A percentile compares a stretch with the other conserved stretches of the same genome.
Evolutionary conservation across 2,797 vertebrate genomes (phyloP).

Genomic region (Coendou prehensilis): DNA sequence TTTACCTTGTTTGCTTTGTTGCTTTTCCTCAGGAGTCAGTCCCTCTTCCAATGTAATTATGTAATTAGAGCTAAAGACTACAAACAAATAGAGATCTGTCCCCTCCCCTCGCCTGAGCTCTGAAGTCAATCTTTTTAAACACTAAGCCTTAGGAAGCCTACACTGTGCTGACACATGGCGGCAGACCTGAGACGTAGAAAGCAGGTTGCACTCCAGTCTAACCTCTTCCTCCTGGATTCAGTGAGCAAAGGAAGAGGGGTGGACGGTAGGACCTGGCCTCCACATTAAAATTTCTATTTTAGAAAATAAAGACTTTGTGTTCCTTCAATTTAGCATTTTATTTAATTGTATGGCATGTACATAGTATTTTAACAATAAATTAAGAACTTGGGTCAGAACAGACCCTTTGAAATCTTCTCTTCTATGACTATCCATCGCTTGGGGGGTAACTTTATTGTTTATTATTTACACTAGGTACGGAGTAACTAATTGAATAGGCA

Average conservation of each 20-base stretch:
- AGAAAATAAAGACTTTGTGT: neutral
- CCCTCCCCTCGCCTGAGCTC: conserved; percentile 64
- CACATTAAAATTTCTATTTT: neutral
- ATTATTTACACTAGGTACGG: conserved; percentile 25
- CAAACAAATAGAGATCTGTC: conserved; percentile 86
- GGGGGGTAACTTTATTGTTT: neutral
- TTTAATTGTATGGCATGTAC: neutral
- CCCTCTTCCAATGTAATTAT: conserved; percentile 88
- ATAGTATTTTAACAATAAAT: conserved; percentile 13
- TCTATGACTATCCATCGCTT: neutral
- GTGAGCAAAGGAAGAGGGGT: neutral
- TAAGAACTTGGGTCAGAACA: conserved; percentile 17
- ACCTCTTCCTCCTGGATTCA: neutral
- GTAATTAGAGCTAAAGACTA: conserved; percentile 88
- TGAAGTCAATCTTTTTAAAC: conserved; percentile 4
- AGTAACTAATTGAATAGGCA: conserved; percentile 8
- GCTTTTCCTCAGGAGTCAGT: conserved; percentile 83
- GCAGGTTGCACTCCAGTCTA: accelerated
- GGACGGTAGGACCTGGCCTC: neutral
- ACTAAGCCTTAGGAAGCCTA: conserved; percentile 66
- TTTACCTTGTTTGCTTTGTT: conserved; percentile 86
- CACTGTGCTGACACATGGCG: conserved; percentile 42
- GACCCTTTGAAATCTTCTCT: conserved; percentile 1
- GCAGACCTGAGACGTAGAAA: conserved; percentile 67
- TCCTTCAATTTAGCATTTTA: neutral